Base-by-base conservation (phyloP, 2,113 vertebrate species). In the Hydrolagus affinis region DNA sequence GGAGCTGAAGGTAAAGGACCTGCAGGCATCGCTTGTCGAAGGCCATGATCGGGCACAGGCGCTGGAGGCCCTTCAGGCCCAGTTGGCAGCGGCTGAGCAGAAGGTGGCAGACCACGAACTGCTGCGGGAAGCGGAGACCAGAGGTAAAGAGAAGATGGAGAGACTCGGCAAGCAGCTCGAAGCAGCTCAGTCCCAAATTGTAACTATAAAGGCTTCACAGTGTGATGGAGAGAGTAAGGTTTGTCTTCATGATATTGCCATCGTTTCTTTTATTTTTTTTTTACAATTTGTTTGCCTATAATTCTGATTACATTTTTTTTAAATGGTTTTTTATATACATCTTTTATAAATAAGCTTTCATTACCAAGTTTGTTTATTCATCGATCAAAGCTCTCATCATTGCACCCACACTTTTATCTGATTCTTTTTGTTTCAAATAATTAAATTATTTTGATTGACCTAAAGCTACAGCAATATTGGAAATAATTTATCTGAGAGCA, bases 1-100 rank as follows among this genome's bases (percentile, higher is more conserved):
- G 0, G 97, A 99, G 88, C 88, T 94, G 86, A 95, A 95, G 92
- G 93, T 98, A 90, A 98, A 97, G 88, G 95, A 96, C 89, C 92
- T 98, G 83, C 95, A 97, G 91, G 94, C 90, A 72, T 91, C 94
- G 57, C 94, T 93, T 90, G 88, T 87, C 85, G 90, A 88, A 85
- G 91, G 89, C 87, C 89, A 1, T 86, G 94, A 95, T 85, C 94
- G 95, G 89, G 90, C 89, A 86, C 89, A 93, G 88, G 90, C 92
- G 74, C 91, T 94, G 89, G 93, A 87, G 91, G 88, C 86, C 89
- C 89, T 94, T 86, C 92, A 90, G 87, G 86, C 92, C 76, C 91
- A 93, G 91, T 90, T 94, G 90, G 88, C 85, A 88, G 88, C 95
- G 69, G 89, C 91, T 87, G 93, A 95, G 93, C 94, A 95, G 88